phyloP scores from a whole-genome alignment of 2,888 invertebrate genomes.

The Choristoneura rosaceana region DNA sequence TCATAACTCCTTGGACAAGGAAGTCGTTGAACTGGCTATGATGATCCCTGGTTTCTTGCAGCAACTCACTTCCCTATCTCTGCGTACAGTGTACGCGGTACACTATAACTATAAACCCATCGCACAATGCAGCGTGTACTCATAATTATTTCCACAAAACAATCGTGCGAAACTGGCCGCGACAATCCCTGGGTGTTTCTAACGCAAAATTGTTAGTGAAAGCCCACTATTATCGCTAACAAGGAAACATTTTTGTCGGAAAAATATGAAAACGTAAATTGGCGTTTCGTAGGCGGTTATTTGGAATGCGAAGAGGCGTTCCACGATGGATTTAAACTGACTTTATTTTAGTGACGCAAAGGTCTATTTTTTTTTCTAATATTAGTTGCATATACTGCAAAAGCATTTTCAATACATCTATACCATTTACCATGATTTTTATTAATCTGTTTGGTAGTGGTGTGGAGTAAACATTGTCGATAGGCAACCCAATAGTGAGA shows the following conservation, averaged over 20 bases:
- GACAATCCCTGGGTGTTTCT: conserved; percentile 40
- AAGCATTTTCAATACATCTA: too few relatives aligned
- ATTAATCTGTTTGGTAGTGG: too few relatives aligned
- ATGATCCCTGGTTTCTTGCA: conserved; percentile 10
- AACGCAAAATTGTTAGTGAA: conserved; percentile 51
- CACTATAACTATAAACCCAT: conserved; percentile 1
- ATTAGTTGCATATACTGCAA: neutral
- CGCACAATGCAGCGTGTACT: conserved; percentile 21
- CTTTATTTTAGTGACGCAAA: neutral
- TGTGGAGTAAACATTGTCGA: too few relatives aligned
- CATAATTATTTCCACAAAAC: conserved; percentile 45
- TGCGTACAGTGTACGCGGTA: neutral
- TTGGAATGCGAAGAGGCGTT: conserved; percentile 6
- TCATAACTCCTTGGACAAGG: too few relatives aligned
- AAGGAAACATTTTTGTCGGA: conserved; percentile 39
- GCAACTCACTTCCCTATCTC: conserved; percentile 24
- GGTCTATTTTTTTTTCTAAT: neutral
- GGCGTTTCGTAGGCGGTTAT: conserved; percentile 28
- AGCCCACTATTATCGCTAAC: conserved; percentile 48
- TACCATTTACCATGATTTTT: too few relatives aligned
- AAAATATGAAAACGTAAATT: conserved; percentile 38
- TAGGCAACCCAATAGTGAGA: too few relatives aligned
- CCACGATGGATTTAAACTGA: neutral
- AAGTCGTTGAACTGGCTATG: too few relatives aligned
- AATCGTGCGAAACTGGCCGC: conserved; percentile 36